A percentile compares a stretch with the other conserved stretches of the same genome.
Evolutionary conservation across 2,113 vertebrate genomes (phyloP).

Genomic region (Eolophus roseicapilla): DNA sequence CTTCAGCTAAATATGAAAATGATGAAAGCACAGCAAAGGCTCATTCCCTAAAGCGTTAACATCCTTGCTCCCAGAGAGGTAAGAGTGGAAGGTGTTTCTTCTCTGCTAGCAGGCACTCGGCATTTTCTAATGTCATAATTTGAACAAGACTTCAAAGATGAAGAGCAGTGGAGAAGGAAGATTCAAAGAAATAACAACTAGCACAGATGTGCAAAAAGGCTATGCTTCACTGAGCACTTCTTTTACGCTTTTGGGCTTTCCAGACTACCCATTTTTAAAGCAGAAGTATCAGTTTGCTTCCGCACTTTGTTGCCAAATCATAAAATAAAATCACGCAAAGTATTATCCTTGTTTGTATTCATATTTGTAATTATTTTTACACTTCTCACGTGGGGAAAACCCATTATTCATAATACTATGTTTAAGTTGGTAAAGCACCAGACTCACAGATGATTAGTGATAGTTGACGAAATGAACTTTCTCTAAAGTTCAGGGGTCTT

Average conservation of each 20-base stretch:
- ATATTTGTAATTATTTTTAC: constrained; percentile 44
- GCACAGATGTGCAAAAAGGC: background rate
- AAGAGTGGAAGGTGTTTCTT: background rate
- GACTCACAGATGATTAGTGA: constrained; percentile 68
- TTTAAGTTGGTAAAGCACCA: constrained; percentile 75
- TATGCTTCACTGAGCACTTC: background rate
- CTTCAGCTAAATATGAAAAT: constrained; percentile 21
- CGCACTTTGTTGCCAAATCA: background rate
- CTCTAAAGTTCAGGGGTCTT: constrained; percentile 59
- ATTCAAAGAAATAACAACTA: background rate
- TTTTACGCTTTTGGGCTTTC: background rate
- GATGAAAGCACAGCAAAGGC: background rate
- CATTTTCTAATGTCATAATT: background rate
- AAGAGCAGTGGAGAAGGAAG: background rate
- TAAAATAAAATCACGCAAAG: background rate
- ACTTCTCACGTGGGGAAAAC: constrained; percentile 43
- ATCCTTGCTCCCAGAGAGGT: background rate
- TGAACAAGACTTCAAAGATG: background rate
- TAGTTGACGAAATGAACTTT: constrained; percentile 68
- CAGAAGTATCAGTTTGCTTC: background rate
- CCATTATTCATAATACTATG: constrained; percentile 62
- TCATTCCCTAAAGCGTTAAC: background rate
- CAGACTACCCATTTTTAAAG: background rate
- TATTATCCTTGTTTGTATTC: background rate
- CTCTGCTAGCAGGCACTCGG: background rate